Evolutionary conservation across 2,888 invertebrate genomes (phyloP).

Genomic region (Leucophenga maculata): DNA sequence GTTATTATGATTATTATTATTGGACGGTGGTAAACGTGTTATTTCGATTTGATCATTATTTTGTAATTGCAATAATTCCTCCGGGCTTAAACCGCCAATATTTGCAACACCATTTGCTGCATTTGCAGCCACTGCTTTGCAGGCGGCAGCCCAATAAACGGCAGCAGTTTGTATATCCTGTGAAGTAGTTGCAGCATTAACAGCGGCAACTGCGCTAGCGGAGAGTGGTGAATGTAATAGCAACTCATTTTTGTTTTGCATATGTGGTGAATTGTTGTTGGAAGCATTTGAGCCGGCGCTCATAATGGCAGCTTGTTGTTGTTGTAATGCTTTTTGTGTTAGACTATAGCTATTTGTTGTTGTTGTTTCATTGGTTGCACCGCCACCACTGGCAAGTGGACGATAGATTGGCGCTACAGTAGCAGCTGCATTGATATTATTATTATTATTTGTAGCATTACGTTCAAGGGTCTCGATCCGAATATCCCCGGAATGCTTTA

Average conservation of each 20-base stretch:
- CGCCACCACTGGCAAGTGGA: constrained; percentile 54
- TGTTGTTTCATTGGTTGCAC: constrained; percentile 54
- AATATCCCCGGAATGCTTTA: constrained; percentile 84
- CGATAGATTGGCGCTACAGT: constrained; percentile 66
- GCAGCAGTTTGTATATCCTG: constrained; percentile 65
- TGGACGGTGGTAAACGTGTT: constrained; percentile 62
- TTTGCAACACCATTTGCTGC: constrained; percentile 41
- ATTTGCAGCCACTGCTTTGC: constrained; percentile 54
- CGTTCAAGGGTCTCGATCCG: constrained; percentile 76
- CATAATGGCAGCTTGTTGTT: constrained; percentile 44
- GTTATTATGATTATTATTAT: constrained; percentile 27
- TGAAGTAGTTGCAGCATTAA: constrained; percentile 59
- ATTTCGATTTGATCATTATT: constrained; percentile 70
- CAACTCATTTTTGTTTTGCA: constrained; percentile 57
- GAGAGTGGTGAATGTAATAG: constrained; percentile 57
- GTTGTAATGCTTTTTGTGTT: constrained; percentile 46
- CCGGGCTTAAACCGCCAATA: constrained; percentile 40
- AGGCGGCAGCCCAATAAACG: constrained; percentile 63
- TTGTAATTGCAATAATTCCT: constrained; percentile 63
- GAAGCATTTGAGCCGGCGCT: constrained; percentile 26
- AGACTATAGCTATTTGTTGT: constrained; percentile 41
- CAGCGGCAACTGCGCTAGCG: constrained; percentile 52
- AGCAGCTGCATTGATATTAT: constrained; percentile 23
- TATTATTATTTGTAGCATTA: constrained; percentile 36
- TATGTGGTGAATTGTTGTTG: constrained; percentile 46